A percentile compares a stretch with the other conserved stretches of the same genome.
These are phyloP conservation scores for Drosophila nigromelanica DNA, from an alignment of 1,140 invertebrate species.

Conservation along the genomic window DNA sequence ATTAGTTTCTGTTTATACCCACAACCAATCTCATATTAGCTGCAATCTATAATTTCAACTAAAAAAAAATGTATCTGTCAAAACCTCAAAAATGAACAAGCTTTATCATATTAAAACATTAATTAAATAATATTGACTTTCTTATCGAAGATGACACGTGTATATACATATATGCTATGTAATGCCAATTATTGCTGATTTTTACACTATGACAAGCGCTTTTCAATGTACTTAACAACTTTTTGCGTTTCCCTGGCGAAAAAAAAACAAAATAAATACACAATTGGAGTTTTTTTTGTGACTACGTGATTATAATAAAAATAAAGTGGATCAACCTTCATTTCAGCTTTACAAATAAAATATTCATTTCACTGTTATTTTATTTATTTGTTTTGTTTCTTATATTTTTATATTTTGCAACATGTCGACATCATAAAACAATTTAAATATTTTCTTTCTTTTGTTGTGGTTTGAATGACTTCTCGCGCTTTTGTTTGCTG, in stretches of 20 bases:
- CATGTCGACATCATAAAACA: constrained; percentile 12
- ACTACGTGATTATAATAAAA: constrained; percentile 62
- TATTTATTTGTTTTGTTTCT: constrained; percentile 16
- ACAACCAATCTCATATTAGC: not conserved
- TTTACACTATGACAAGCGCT: constrained; percentile 10
- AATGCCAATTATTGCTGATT: constrained; percentile 39
- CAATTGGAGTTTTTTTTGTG: constrained; percentile 15
- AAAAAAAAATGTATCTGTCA: not conserved
- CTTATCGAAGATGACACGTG: constrained; percentile 23
- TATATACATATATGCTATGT: constrained; percentile 9
- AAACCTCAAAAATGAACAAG: constrained; percentile 1
- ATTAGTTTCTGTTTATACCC: not conserved
- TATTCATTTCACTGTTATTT: constrained; percentile 11
- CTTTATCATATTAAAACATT: not conserved
- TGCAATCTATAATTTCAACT: not conserved
- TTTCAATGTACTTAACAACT: constrained; percentile 27
- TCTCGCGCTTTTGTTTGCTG: constrained; percentile 9
- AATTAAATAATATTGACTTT: not conserved
- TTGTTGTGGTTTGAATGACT: constrained; percentile 11
- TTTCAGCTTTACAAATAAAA: constrained; percentile 44
- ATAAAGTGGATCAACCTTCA: constrained; percentile 32
- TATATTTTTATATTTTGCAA: constrained; percentile 8
- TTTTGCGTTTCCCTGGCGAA: too few species aligned
- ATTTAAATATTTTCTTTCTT: constrained; percentile 11
- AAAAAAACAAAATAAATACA: not conserved